Evolutionary conservation across 2,888 invertebrate species (phyloP), one percentile per base, ranked within the genome.

Genomic region (Ferdinandea cuprea): DNA sequence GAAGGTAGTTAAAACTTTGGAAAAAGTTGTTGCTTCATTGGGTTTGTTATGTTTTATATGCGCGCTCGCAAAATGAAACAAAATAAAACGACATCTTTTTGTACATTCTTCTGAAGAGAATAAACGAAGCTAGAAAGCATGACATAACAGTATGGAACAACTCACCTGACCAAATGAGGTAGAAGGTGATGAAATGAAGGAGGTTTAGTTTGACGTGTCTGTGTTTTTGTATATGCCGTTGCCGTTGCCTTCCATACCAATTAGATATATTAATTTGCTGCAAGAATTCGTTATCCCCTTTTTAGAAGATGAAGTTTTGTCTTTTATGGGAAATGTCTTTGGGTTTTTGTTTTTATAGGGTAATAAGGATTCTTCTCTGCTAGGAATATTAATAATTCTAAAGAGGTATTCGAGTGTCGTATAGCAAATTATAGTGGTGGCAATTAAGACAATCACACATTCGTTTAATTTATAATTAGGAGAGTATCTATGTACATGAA

Each of bases 21-120:
- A 17, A 15, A 74, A 74, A 74, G 74, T 74, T 74, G 65, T 74
- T 74, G 74, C 74, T 66, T 74, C 74, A 74, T 74, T 74, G 74
- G 74, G 56, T 74, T 74, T 65, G 74, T 74, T 74, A 74, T 74
- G 58, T 66, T 66, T 74, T 58, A 74, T 74, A 56, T 40, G 48
- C 48, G 48, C 48, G 30, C 30, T 37, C 30, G 28, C 54, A 19
- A 46, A 40, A 48, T 17, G 13, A 56, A 48, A 32, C 52, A 19
- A n/a, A 30, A 50, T n/a, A n/a, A n/a, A n/a, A n/a, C n/a, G 40
- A n/a, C 9, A 7, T 52, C 11, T 50, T 13, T 37, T 40, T 17
- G 15, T 4, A n/a, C n/a, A n/a, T n/a, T n/a, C n/a, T n/a, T n/a
- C n/a, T 48, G 2, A 25, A 25, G 25, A 5, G 25, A 25, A 25